phyloP scores from a whole-genome alignment of 2,888 invertebrate species.

The Platycnemis pennipes region DNA sequence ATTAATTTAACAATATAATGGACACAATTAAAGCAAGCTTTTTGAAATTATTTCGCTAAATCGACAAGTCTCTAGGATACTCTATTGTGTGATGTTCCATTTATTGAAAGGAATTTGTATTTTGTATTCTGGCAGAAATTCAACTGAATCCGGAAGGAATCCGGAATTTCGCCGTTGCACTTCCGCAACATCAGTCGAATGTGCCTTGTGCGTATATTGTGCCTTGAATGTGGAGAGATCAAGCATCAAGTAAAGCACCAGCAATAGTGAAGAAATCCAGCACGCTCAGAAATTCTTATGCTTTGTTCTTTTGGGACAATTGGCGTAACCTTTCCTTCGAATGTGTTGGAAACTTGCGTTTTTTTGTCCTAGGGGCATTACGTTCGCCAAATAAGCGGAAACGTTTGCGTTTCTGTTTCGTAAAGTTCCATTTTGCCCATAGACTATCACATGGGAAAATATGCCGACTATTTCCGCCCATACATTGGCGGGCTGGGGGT shows the following conservation, averaged over 20 bases:
- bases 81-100: too few relatives aligned
- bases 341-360: neutral
- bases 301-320: neutral
- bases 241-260: neutral
- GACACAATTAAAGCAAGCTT: too few relatives aligned
- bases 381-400: neutral
- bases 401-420: neutral
- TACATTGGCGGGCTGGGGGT: neutral
- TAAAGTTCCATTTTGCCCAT: slow-evolving; percentile 7
- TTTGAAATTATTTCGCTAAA: too few relatives aligned
- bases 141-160: too few relatives aligned
- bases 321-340: neutral
- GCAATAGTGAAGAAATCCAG: neutral
- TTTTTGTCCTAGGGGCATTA: neutral
- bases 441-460: slow-evolving; percentile 14
- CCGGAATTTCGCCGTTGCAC: too few relatives aligned
- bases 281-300: neutral
- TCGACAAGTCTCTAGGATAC: too few relatives aligned
- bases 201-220: too few relatives aligned
- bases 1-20: too few relatives aligned
- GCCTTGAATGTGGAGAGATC: too few relatives aligned
- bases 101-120: too few relatives aligned
- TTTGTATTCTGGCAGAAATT: too few relatives aligned
- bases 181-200: too few relatives aligned
- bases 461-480: slow-evolving; percentile 17